Conservation (phyloP, 2,888 invertebrate genomes). For the Eurytoma californica region DNA sequence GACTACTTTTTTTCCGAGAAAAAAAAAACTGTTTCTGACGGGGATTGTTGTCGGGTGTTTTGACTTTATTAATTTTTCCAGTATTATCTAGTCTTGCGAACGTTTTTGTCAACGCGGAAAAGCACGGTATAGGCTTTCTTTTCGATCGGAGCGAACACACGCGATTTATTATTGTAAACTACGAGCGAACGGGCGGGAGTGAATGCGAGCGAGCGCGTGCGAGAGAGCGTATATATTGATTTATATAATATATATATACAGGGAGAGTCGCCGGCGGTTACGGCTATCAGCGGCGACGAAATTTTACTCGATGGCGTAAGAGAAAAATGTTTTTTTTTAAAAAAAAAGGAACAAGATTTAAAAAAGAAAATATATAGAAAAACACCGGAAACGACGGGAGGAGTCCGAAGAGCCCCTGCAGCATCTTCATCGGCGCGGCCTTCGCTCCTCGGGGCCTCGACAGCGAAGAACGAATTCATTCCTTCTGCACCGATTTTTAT, state of each 20-base stretch:
- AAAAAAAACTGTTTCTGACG: conserved; percentile 42
- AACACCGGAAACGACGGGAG: conserved; percentile 5
- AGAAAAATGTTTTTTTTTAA: background rate
- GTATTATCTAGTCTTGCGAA: conserved; percentile 75
- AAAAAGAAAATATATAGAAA: conserved; percentile 9
- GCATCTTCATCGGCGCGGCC: too few relatives aligned
- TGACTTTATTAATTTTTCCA: conserved; percentile 73
- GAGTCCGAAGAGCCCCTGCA: background rate
- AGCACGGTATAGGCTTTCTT: conserved; percentile 59
- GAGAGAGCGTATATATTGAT: background rate
- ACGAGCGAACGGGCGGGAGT: conserved; percentile 5
- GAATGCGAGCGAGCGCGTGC: conserved; percentile 11
- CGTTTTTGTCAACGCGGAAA: conserved; percentile 64
- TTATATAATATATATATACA: background rate
- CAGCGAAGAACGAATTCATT: conserved; percentile 45
- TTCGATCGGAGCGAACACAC: conserved; percentile 55
- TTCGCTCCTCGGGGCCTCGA: too few relatives aligned
- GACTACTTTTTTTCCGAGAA: conserved; percentile 40
- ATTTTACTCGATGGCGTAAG: background rate
- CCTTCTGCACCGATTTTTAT: conserved; percentile 53
- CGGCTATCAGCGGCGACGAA: too few relatives aligned
- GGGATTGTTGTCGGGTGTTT: conserved; percentile 64
- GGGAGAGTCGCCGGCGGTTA: background rate
- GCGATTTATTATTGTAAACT: conserved; percentile 37
- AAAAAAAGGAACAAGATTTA: conserved; percentile 1